These are phyloP conservation scores for Cichladusa arquata DNA, from an alignment of 2,113 vertebrate genomes.

Conservation along the genomic window DNA sequence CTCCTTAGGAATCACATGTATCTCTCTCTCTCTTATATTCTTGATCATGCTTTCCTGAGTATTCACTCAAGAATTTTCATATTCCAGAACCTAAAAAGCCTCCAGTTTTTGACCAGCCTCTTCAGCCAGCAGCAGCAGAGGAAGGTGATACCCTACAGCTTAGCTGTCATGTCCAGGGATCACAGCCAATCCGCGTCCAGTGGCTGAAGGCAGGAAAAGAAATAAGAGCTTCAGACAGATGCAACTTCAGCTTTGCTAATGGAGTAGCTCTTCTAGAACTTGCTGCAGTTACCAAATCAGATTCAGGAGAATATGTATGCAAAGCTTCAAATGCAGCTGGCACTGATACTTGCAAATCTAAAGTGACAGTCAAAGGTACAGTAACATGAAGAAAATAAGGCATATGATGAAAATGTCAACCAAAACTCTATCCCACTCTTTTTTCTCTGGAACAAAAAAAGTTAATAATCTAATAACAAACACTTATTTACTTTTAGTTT, in stretches of 20 bases:
- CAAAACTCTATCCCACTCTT: background rate
- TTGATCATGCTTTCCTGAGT: background rate
- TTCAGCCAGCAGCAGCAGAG: slow-evolving; percentile 78
- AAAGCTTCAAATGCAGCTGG: slow-evolving; percentile 91
- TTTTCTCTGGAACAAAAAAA: background rate
- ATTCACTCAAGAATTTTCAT: slow-evolving; percentile 42
- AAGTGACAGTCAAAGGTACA: slow-evolving; percentile 91
- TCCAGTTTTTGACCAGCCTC: slow-evolving; percentile 88
- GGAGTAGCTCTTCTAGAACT: slow-evolving; percentile 87
- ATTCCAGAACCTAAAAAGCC: slow-evolving; percentile 87
- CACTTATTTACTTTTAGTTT: background rate
- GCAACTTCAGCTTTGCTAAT: slow-evolving; percentile 84
- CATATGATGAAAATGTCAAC: background rate
- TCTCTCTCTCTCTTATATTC: background rate
- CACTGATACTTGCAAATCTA: slow-evolving; percentile 89
- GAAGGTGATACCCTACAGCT: slow-evolving; percentile 86
- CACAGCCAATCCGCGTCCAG: slow-evolving; percentile 87
- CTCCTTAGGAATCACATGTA: background rate
- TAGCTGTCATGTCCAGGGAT: slow-evolving; percentile 87
- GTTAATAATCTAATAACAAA: background rate
- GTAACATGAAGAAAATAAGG: background rate
- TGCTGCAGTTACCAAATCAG: slow-evolving; percentile 74
- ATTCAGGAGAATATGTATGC: slow-evolving; percentile 91
- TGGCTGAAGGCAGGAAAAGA: slow-evolving; percentile 94
- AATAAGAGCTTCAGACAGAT: slow-evolving; percentile 81